Evolutionary conservation across 2,113 vertebrate genomes (phyloP).

Genomic region (Ammodytes dubius): DNA sequence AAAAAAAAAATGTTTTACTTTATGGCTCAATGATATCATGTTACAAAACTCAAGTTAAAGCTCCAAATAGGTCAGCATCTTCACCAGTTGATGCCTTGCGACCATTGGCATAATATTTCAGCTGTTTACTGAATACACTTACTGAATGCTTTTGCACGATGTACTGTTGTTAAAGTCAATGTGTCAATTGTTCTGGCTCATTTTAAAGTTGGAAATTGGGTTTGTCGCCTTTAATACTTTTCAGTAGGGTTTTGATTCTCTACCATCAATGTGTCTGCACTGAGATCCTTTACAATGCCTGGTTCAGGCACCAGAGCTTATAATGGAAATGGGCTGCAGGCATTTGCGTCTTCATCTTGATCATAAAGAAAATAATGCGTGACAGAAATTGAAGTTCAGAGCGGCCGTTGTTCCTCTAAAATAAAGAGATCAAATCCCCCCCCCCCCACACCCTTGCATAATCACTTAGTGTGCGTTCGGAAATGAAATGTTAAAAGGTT

Average conservation of each 20-base stretch:
- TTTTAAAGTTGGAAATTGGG: too few species aligned
- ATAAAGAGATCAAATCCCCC: background rate
- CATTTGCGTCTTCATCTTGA: background rate
- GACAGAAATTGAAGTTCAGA: background rate
- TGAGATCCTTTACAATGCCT: background rate
- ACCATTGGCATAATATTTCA: too few species aligned
- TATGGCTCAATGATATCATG: too few species aligned
- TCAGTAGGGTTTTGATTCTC: background rate
- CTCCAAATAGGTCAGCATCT: too few species aligned
- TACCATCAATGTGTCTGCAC: background rate
- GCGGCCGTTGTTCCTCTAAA: background rate
- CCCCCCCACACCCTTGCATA: background rate
- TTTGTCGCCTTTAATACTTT: background rate
- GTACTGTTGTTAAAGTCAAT: too few species aligned
- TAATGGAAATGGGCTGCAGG: background rate
- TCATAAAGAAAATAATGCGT: background rate
- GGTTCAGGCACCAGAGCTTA: background rate
- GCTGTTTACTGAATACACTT: too few species aligned
- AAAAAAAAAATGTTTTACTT: too few species aligned
- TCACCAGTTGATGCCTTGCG: too few species aligned
- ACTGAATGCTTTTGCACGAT: too few species aligned
- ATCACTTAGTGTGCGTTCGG: background rate
- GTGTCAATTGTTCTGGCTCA: too few species aligned
- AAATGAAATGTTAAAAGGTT: constrained; percentile 49
- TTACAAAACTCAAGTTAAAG: too few species aligned